Base-by-base conservation (phyloP, 2,888 invertebrate species). In the Gari tellinella region DNA sequence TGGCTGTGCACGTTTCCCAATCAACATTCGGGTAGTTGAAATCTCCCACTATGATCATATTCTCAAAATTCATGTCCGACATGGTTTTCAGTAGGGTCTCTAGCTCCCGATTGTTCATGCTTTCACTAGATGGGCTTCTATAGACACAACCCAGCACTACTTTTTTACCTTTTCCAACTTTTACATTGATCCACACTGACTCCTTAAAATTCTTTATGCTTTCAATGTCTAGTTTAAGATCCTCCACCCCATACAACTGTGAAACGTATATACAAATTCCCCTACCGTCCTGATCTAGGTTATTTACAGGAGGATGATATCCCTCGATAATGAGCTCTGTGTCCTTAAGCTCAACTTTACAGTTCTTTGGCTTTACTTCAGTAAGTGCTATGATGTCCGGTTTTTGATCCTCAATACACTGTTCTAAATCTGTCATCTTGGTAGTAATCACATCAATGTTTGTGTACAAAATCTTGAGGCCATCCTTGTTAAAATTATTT, bases 11-110 rank as follows among this genome's bases (percentile, higher is more conserved):
- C 23, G 10, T 19, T 1, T 46, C 46, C 46, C 58, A 58, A 19
- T 46, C 31, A 46, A 58, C 45, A 19, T 46, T 45, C 8, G 56
- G 56, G 37, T 41, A 56, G 40, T 56, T 56, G 25, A 56, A 56
- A 15, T 56, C 56, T 2, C 43, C 43, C 7, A 43, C n/a, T 19
- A 43, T 19, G 43, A 43, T 14, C n/a, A 43, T 14, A 14, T 43
- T 31, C 10, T 31, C 5, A 10, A 31, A 31, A 10, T 31, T 31
- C 10, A 7, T 31, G 31, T 31, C 31, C 4, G 31, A 31, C 10
- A 31, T 31, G 31, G 10, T 10, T 10, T 4, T 31, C 4, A 31
- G 31, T 31, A 31, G 10, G 4, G 31, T 43, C 19, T 43, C 45
- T 14, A 43, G 45, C 4, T 14, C 12, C 7, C 45, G n/a, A 14